A percentile compares a stretch with the other conserved stretches of the same genome.
These are phyloP conservation scores for Myotis lucifugus DNA, from an alignment of 2,113 vertebrate species.

Conservation along the genomic window DNA sequence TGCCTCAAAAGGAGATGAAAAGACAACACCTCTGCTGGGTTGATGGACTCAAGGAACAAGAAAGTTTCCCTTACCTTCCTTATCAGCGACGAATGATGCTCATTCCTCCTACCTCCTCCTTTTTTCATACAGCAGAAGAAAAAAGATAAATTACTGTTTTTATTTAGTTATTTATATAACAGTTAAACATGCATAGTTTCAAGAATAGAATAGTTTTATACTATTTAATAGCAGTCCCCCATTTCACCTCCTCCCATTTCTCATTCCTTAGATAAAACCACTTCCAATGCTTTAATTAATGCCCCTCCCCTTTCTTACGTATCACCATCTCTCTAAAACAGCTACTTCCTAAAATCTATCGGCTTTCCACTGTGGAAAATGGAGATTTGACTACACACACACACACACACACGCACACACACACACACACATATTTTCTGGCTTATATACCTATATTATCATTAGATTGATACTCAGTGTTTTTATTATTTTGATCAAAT, in stretches of 20 bases:
- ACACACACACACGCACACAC: neutral
- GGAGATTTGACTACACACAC: neutral
- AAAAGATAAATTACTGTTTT: constrained; percentile 12
- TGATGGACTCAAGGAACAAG: neutral
- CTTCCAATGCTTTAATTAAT: neutral
- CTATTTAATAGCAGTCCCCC: neutral
- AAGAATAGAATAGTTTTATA: neutral
- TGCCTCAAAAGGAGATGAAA: neutral
- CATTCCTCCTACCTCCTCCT: neutral
- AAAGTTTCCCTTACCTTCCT: neutral
- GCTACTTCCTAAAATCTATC: neutral
- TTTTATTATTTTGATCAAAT: neutral
- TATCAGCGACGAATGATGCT: neutral
- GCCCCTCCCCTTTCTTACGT: neutral
- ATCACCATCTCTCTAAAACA: neutral
- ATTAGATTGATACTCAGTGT: neutral
- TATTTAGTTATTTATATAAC: constrained; percentile 4
- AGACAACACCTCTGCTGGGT: neutral
- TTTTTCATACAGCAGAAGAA: neutral
- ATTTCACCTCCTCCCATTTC: neutral
- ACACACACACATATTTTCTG: neutral
- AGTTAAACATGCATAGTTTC: neutral
- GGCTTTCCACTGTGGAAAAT: neutral
- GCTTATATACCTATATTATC: neutral
- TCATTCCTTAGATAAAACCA: neutral